Evolutionary conservation across 2,113 vertebrate species (phyloP), one percentile per base, ranked within the genome.

Genomic region (Dasyornis broadbenti): DNA sequence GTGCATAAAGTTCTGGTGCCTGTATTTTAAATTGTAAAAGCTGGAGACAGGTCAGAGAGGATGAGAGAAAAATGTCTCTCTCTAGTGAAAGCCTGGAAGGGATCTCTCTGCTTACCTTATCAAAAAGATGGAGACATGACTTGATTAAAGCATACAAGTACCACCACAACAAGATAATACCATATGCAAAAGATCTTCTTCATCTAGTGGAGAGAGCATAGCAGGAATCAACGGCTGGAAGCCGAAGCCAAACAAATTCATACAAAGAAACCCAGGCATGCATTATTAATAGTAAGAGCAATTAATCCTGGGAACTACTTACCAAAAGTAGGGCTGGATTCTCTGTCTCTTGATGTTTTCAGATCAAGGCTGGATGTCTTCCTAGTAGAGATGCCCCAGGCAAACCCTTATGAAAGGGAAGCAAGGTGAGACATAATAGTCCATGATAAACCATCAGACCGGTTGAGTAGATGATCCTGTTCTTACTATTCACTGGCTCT

Each of bases 251-350:
- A 86, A 92, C 75, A 90, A 91, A 95, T 94, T 88, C 91, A 70
- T 77, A 91, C 64, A 91, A 94, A 94, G 94, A 92, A 95, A 92
- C 78, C 85, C 63, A 96, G 64, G 95, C 76, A 96, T 95, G 95
- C 87, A 95, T 96, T 95, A 97, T 92, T 95, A 96, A 95, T 93
- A 94, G 93, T 81, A 92, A 88, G 60, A 73, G 85, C 92, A 95
- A 96, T 92, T 96, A 95, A 97, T 93, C 95, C 93, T 96, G 87
- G 93, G 93, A 97, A 96, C 92, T 88, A 88, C 88, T 94, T 92
- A 96, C 90, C 93, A 94, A 90, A 95, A 93, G 92, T 53, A 90
- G 37, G 82, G 69, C 75, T 93, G 82, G 82, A 93, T 94, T 92
- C 79, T 89, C 79, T 90, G 72, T 64, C 93, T 96, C 90, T 96